Evolutionary conservation across 2,113 vertebrate species (phyloP), one percentile per base, ranked within the genome.

Genomic region (Leucosticte australis): DNA sequence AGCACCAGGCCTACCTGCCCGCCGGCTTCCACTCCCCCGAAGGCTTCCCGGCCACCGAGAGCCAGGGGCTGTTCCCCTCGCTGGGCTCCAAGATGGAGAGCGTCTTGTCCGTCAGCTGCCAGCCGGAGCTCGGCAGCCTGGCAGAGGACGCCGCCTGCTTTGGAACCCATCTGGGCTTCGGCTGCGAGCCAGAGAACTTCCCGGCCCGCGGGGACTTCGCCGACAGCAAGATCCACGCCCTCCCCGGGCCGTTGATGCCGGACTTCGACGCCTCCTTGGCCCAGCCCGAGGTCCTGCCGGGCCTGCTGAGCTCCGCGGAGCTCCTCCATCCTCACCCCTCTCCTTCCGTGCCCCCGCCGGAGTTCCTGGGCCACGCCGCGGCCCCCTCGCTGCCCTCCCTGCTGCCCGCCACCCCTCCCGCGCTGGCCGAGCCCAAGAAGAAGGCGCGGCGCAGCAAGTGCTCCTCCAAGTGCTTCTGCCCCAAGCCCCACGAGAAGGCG

Each of bases 401-500:
- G 97, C 92, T 98, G 92, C 83, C 98, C 94, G 12, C 95, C 98
- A 74, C 96, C 96, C 84, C 98, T 75, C 74, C 98, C 33, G 11
- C 98, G 94, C 76, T 90, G 55, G 53, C 97, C 71, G 98, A 99
- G 78, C 98, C 98, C 26, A 96, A 98, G 56, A 98, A 98, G 81
- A 98, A 98, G 57, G 95, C 98, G 4, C 97, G 99, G 5, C 96
- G 98, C 7, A 97, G 98, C 76, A 99, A 99, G 80, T 98, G 98
- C 92, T 97, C 98, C 37, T 97, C 98, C 6, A 98, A 98, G 79
- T 98, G 99, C 57, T 98, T 98, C 95, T 99, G 99, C 75, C 98
- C 99, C 2, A 98, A 98, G 41, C 97, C 99, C 84, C 99, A 99
- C 11, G 99, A 99, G 98, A 99, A 99, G 80, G 99, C 99, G 63